These are phyloP conservation scores for Cervus canadensis DNA, from an alignment of 2,113 vertebrate species.

Conservation along the genomic window DNA sequence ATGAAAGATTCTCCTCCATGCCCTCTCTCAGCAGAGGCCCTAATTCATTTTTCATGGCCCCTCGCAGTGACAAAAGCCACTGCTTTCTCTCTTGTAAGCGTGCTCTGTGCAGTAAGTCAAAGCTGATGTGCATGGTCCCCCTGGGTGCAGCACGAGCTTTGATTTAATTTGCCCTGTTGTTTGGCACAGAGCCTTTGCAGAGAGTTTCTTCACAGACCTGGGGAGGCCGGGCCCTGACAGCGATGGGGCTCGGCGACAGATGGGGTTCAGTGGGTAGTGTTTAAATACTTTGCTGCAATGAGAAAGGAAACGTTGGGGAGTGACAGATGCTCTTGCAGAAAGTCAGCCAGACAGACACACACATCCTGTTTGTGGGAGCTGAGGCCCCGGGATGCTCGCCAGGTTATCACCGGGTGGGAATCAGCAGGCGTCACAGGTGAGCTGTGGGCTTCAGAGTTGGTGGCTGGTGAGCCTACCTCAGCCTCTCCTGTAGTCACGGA, in stretches of 20 bases:
- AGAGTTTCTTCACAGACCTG: slow-evolving; percentile 67
- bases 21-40: slow-evolving; percentile 83
- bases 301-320: slow-evolving; percentile 66
- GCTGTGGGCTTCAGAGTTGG: not conserved
- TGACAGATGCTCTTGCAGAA: slow-evolving; percentile 73
- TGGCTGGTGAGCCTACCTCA: no score
- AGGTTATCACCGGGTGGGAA: not conserved
- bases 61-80: slow-evolving; percentile 85
- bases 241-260: slow-evolving; percentile 72
- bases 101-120: slow-evolving; percentile 83
- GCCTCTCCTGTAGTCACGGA: not conserved
- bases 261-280: slow-evolving; percentile 77
- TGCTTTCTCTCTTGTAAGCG: slow-evolving; percentile 82
- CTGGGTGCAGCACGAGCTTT: slow-evolving; percentile 79
- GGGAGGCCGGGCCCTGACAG: slow-evolving; percentile 57
- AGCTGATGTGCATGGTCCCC: slow-evolving; percentile 85
- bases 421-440: not conserved
- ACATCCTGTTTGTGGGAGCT: slow-evolving; percentile 30
- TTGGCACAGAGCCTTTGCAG: slow-evolving; percentile 75
- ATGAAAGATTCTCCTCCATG: slow-evolving; percentile 84
- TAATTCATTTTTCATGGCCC: slow-evolving; percentile 89
- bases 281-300: slow-evolving; percentile 80
- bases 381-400: not conserved
- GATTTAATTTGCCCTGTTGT: slow-evolving; percentile 86
- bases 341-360: slow-evolving; percentile 54